phyloP scores from a whole-genome alignment of 2,888 invertebrate genomes.

The Diloba caeruleocephala region DNA sequence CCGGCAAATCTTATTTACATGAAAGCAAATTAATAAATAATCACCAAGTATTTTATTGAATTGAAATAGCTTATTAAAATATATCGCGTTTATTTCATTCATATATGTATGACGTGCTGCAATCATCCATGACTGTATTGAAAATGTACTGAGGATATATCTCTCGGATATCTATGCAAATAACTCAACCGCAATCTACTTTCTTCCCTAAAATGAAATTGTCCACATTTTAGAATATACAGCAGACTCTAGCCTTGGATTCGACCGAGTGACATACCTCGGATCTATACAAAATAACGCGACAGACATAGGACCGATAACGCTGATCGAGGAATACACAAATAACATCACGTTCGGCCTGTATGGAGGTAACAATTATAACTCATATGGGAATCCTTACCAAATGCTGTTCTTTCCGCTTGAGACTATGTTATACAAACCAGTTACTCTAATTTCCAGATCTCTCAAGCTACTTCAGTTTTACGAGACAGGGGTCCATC shows the following conservation, averaged over 20 bases:
- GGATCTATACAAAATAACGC: slow-evolving; percentile 32
- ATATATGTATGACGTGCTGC: no score
- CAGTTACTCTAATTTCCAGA: slow-evolving; percentile 27
- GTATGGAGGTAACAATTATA: slow-evolving; percentile 14
- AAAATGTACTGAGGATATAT: no score
- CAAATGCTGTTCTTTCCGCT: not conserved
- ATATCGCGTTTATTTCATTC: no score
- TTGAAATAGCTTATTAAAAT: no score
- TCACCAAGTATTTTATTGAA: no score
- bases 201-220: no score
- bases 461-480: slow-evolving; percentile 39
- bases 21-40: no score
- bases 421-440: not conserved
- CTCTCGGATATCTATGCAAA: no score
- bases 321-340: slow-evolving; percentile 53
- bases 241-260: not conserved
- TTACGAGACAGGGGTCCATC: slow-evolving; percentile 17
- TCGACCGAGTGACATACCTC: slow-evolving; percentile 24
- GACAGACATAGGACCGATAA: slow-evolving; percentile 46
- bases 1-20: no score
- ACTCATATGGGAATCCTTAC: not conserved
- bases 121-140: no score
- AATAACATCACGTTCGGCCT: slow-evolving; percentile 45
- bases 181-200: no score
- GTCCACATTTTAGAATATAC: slow-evolving; percentile 8